Percentiles rank a stretch among this genome's conserved stretches.
phyloP scores from a whole-genome alignment of 1,140 invertebrate species.

The Tetragnatha versicolor region DNA sequence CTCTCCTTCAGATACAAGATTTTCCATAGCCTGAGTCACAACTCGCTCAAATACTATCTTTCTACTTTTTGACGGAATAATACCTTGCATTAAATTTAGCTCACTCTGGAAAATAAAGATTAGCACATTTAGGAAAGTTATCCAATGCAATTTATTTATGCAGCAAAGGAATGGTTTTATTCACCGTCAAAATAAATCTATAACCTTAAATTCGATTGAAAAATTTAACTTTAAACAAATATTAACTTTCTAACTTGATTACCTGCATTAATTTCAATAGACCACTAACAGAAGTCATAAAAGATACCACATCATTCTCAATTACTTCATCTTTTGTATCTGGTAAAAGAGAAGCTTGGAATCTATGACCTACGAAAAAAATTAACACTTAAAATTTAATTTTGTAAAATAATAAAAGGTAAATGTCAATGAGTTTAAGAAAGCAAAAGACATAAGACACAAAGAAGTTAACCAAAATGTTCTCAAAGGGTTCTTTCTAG shows the following conservation, averaged over 20 bases:
- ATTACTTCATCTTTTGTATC: slow-evolving; percentile 57
- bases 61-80: slow-evolving; percentile 79
- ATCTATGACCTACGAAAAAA: slow-evolving; percentile 34
- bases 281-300: slow-evolving; percentile 82
- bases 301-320: slow-evolving; percentile 87
- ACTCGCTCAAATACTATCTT: slow-evolving; percentile 79
- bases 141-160: background rate
- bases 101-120: slow-evolving; percentile 71
- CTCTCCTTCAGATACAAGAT: slow-evolving; percentile 85
- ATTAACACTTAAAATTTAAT: background rate
- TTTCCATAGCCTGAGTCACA: slow-evolving; percentile 82
- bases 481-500: no score
- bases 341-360: slow-evolving; percentile 46
- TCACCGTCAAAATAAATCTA: no score
- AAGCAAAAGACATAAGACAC: background rate
- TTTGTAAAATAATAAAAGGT: background rate
- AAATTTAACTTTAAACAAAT: no score
- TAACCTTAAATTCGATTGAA: no score
- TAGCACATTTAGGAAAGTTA: slow-evolving; percentile 9
- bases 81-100: slow-evolving; percentile 78
- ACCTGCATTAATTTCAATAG: slow-evolving; percentile 85
- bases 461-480: no score
- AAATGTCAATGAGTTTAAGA: background rate
- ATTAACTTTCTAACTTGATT: no score
- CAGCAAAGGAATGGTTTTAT: no score